Percentiles rank a stretch among this genome's conserved stretches.
Conservation (phyloP, 2,797 vertebrate species). For the Cryptoprocta ferox region DNA sequence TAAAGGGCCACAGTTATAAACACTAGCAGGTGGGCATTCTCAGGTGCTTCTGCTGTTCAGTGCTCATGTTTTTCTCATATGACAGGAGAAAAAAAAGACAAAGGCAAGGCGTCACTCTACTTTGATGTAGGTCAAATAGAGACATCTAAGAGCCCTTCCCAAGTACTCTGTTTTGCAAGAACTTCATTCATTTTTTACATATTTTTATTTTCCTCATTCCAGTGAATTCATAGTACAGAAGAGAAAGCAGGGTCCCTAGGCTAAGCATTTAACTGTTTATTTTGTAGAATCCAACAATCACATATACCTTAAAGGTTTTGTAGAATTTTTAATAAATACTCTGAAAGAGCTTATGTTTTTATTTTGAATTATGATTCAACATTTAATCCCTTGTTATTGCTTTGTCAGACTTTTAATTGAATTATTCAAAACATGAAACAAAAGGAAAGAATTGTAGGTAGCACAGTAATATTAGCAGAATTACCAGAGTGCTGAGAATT, state of each 20-base stretch:
- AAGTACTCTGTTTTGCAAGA: neutral
- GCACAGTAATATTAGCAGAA: conserved; percentile 68
- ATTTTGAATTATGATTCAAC: conserved; percentile 77
- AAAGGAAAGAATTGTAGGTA: conserved; percentile 79
- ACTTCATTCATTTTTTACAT: neutral
- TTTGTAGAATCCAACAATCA: conserved; percentile 64
- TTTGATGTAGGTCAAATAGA: neutral
- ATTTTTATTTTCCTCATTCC: conserved; percentile 41
- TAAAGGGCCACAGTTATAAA: neutral
- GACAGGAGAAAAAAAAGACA: neutral
- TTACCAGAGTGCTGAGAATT: conserved; percentile 75
- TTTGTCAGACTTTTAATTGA: conserved; percentile 85
- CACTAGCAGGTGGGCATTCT: neutral
- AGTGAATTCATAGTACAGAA: neutral
- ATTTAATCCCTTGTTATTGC: conserved; percentile 83
- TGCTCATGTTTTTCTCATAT: neutral
- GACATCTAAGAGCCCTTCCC: neutral
- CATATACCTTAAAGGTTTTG: conserved; percentile 53
- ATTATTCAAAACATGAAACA: conserved; percentile 84
- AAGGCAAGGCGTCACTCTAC: fast-evolving
- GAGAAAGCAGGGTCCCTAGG: conserved; percentile 50
- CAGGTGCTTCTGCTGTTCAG: neutral
- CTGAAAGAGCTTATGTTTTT: conserved; percentile 78
- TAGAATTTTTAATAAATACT: conserved; percentile 77
- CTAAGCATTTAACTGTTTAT: conserved; percentile 24